phyloP scores from a whole-genome alignment of 2,797 vertebrate species.

The Lepus oiostolus region DNA sequence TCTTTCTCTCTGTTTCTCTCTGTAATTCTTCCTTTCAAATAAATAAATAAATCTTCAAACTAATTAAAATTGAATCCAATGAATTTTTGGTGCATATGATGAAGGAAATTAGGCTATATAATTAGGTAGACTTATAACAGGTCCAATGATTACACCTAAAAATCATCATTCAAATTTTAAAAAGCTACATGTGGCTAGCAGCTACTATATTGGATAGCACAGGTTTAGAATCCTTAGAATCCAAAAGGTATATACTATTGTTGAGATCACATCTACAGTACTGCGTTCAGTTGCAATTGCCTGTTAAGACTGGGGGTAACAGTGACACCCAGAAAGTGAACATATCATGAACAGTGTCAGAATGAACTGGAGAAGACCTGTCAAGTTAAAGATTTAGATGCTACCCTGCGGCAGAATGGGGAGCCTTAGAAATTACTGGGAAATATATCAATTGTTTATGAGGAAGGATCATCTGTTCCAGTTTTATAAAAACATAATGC shows the following conservation, averaged over 20 bases:
- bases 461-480: not conserved
- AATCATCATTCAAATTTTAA: not conserved
- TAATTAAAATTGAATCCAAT: too few species aligned
- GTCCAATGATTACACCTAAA: not conserved
- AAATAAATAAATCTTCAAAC: too few species aligned
- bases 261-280: not conserved
- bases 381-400: constrained; percentile 42
- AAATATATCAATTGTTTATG: constrained; percentile 34
- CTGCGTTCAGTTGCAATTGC: not conserved
- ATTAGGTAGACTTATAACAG: not conserved
- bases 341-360: constrained; percentile 1
- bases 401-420: not conserved
- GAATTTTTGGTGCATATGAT: not conserved
- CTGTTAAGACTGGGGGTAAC: not conserved
- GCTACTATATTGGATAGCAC: not conserved
- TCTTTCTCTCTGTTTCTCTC: too few species aligned
- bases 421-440: constrained; percentile 8
- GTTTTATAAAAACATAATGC: constrained; percentile 15
- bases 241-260: not conserved
- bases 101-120: not conserved
- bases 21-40: too few species aligned
- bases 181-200: not conserved
- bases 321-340: not conserved
- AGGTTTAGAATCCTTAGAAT: constrained; percentile 30
- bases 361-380: not conserved